Base-by-base conservation (phyloP, 2,797 vertebrate genomes). In the Nyctalus aviator region DNA sequence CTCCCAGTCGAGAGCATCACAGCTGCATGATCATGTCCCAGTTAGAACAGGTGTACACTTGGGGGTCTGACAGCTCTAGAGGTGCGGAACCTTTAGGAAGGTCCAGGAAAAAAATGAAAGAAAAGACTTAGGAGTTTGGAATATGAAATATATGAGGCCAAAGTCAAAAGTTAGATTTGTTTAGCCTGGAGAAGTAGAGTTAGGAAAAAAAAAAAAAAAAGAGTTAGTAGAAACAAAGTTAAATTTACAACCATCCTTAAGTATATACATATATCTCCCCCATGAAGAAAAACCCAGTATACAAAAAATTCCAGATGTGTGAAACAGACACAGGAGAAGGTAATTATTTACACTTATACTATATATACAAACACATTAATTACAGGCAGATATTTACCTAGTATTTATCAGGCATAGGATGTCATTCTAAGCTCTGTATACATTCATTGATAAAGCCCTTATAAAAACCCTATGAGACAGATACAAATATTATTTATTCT, bases 101-200 rank as follows among this genome's bases (percentile, higher is more conserved):
- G 72, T 30, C 81, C 48, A 78, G 68, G 23, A 30, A 9, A 78
- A 91, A 23, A 83, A 55, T 1, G 20, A 17, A 69, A 62, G 48
- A 73, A 62, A 62, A 20, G 25, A 79, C 73, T 30, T 79, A 21
- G 13, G n/a, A 69, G 20, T 46, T 37, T 32, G 4, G 20, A 68
- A 37, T 50, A 62, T 57, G 50, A 90, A 84, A 69, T 7, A 59
- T 11, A n/a, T 20, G 37, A 66, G 32, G 35, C 44, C 81, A 84
- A 95, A 84, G 35, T n/a, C 21, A 79, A 68, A 93, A 75, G n/a
- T 92, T 71, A 72, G 8, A 46, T 64, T 72, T 35, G 41, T 62
- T 73, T 75, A 78, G 44, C 59, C 18, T 3, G 4, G 77, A 78
- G 53, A 69, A 83, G 64, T n/a, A 55, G 21, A 79, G 41, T 41